These are phyloP conservation scores for Hedychridium roseum DNA, from an alignment of 2,888 invertebrate species.

Conservation along the genomic window DNA sequence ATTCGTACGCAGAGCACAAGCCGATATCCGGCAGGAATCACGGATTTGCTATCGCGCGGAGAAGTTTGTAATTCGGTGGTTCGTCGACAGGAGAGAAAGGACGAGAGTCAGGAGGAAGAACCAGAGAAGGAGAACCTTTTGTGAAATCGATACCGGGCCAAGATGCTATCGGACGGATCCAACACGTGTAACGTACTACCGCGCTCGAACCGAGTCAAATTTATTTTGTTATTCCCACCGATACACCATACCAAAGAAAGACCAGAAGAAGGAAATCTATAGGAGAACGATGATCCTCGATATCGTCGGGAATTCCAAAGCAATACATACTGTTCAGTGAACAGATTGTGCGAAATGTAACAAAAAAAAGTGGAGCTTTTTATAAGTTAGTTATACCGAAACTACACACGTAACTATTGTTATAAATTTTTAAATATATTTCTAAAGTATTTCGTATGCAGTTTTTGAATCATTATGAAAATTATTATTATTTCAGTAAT, in stretches of 20 bases:
- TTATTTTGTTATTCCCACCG: conserved; percentile 54
- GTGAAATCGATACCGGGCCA: conserved; percentile 60
- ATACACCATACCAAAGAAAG: conserved; percentile 4
- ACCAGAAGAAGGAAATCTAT: conserved; percentile 28
- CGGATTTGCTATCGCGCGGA: conserved; percentile 37
- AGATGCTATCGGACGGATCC: conserved; percentile 59
- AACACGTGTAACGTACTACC: conserved; percentile 64
- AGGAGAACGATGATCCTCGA: conserved; percentile 35
- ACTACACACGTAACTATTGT: too few species aligned
- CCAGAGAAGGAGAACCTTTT: conserved; percentile 45
- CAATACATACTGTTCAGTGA: too few species aligned
- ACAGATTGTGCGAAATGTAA: too few species aligned
- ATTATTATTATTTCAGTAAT: too few species aligned
- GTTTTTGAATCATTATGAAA: too few species aligned
- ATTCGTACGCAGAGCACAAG: too few species aligned
- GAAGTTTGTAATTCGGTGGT: conserved; percentile 45
- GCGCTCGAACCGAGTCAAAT: conserved; percentile 54
- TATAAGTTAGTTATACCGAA: too few species aligned
- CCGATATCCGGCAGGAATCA: conserved; percentile 3
- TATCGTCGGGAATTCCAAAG: conserved; percentile 8
- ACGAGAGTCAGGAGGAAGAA: conserved; percentile 24
- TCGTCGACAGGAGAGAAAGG: conserved; percentile 36
- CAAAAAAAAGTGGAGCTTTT: too few species aligned
- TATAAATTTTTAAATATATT: too few species aligned
- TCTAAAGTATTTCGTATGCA: too few species aligned